Percentiles rank a stretch among this genome's conserved stretches.
phyloP scores from a whole-genome alignment of 2,888 invertebrate species.

The Stratiomys singularior region DNA sequence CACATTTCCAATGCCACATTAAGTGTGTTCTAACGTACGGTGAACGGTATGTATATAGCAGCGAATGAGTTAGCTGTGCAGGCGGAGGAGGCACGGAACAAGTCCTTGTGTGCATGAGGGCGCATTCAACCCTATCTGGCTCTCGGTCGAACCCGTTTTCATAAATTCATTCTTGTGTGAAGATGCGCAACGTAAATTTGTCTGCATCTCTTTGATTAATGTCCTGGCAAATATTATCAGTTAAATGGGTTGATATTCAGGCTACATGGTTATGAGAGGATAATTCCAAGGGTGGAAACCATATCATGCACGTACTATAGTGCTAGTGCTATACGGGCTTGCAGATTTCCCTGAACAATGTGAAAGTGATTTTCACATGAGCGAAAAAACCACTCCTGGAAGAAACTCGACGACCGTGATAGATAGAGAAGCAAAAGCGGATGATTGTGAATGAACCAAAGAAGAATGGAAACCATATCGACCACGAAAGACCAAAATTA shows the following conservation, averaged over 20 bases:
- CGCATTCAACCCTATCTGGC: slow-evolving; percentile 46
- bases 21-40: slow-evolving; percentile 27
- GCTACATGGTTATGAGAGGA: slow-evolving; percentile 47
- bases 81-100: slow-evolving; percentile 5
- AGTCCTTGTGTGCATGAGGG: slow-evolving; percentile 42
- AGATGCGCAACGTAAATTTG: slow-evolving; percentile 56
- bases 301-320: slow-evolving; percentile 15
- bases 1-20: slow-evolving; percentile 30
- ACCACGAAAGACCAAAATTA: slow-evolving; percentile 36
- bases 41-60: slow-evolving; percentile 10
- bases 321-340: neutral
- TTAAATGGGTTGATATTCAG: slow-evolving; percentile 53
- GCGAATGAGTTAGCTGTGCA: neutral
- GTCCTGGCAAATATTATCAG: slow-evolving; percentile 57
- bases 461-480: slow-evolving; percentile 34
- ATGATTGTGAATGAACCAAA: neutral
- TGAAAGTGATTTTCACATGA: slow-evolving; percentile 40
- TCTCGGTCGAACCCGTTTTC: slow-evolving; percentile 48
- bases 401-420: slow-evolving; percentile 6
- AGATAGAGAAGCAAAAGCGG: slow-evolving; percentile 1
- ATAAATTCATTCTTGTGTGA: slow-evolving; percentile 55
- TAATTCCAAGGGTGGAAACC: slow-evolving; percentile 44
- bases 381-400: slow-evolving; percentile 34
- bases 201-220: slow-evolving; percentile 57
- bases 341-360: slow-evolving; percentile 27